These are phyloP conservation scores for Nerophis lumbriciformis DNA, from an alignment of 2,113 vertebrate genomes.

Conservation along the genomic window DNA sequence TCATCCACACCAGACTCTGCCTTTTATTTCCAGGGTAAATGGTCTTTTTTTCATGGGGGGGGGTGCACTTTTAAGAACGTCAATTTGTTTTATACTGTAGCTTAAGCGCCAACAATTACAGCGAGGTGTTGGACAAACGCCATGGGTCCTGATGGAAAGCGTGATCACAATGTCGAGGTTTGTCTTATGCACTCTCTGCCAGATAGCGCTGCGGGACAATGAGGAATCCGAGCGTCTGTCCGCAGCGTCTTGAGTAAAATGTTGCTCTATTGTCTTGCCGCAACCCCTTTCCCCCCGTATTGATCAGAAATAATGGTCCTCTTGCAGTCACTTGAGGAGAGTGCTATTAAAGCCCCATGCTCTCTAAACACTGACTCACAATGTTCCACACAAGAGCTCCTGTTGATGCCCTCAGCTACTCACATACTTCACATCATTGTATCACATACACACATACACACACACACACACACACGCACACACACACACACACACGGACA, in stretches of 20 bases:
- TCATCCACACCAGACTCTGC: neutral
- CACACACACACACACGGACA: conserved; percentile 14
- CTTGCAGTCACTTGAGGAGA: conserved; percentile 49
- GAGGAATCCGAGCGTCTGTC: conserved; percentile 28
- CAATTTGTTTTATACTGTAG: conserved; percentile 21
- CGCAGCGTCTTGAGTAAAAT: conserved; percentile 25
- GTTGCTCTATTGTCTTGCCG: conserved; percentile 25
- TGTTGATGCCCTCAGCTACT: conserved; percentile 27
- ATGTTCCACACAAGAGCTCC: conserved; percentile 31
- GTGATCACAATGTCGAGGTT: conserved; percentile 21
- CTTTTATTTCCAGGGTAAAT: conserved; percentile 14
- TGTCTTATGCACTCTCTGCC: conserved; percentile 10
- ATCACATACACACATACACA: neutral
- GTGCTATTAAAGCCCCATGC: conserved; percentile 36
- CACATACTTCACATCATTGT: conserved; percentile 25
- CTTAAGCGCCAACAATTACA: conserved; percentile 22
- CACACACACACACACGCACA: no score
- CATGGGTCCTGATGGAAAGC: conserved; percentile 22
- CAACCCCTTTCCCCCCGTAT: conserved; percentile 31
- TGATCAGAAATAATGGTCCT: conserved; percentile 47
- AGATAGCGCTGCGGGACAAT: conserved; percentile 31
- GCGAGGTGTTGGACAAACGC: conserved; percentile 20
- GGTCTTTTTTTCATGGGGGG: conserved; percentile 4
- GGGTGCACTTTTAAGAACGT: conserved; percentile 21
- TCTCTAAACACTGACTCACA: conserved; percentile 31